Evolutionary conservation across 2,797 vertebrate genomes (phyloP).

Genomic region (Selene dorsalis): DNA sequence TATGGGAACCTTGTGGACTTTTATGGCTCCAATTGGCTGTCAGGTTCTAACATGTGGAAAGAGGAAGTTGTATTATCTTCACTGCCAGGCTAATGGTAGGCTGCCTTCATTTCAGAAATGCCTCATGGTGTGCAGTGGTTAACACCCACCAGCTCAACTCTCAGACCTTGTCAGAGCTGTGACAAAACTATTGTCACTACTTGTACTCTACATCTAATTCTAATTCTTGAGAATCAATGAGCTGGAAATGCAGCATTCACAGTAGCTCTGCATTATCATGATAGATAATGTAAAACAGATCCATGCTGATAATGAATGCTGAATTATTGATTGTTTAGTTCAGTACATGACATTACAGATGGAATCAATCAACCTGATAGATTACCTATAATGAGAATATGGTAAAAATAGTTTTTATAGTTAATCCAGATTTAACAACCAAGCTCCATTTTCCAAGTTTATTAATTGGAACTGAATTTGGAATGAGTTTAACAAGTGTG

Average conservation of each 20-base stretch:
- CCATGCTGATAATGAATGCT: not conserved
- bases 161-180: slow-evolving; percentile 19
- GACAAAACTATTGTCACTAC: slow-evolving; percentile 18
- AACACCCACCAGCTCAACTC: slow-evolving; percentile 42
- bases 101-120: slow-evolving; percentile 62
- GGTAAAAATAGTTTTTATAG: too few relatives aligned
- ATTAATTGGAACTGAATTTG: too few relatives aligned
- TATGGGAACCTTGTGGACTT: slow-evolving; percentile 74
- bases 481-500: too few relatives aligned
- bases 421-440: too few relatives aligned
- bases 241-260: not conserved
- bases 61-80: slow-evolving; percentile 79
- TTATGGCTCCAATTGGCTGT: slow-evolving; percentile 75
- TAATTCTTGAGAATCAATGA: slow-evolving; percentile 1
- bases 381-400: too few relatives aligned
- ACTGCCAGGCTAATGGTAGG: slow-evolving; percentile 69
- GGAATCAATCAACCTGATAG: too few relatives aligned
- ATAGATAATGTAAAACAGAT: not conserved
- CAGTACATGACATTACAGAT: not conserved
- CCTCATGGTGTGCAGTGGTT: slow-evolving; percentile 47
- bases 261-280: not conserved
- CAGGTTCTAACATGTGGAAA: slow-evolving; percentile 74
- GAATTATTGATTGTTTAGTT: not conserved
- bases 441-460: too few relatives aligned
- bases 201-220: not conserved